Conservation (phyloP, 2,888 invertebrate species). For the Dinocampus coccinellae region DNA sequence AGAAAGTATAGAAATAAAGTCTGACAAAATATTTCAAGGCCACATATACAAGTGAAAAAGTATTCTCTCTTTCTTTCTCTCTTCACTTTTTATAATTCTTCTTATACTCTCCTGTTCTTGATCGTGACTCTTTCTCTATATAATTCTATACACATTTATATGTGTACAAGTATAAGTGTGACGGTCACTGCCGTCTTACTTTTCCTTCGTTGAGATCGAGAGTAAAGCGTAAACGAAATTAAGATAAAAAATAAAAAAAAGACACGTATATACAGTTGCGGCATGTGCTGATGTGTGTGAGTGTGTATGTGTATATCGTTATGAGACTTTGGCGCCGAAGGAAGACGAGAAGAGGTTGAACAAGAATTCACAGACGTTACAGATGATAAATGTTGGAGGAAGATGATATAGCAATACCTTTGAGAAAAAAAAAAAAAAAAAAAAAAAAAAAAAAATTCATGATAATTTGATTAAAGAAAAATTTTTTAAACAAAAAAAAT, state of each 20-base stretch:
- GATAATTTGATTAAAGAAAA: too few relatives aligned
- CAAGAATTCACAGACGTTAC: background rate
- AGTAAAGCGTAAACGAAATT: constrained; percentile 46
- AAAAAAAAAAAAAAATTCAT: constrained; percentile 1
- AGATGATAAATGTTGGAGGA: constrained; percentile 11
- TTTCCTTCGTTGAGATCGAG: constrained; percentile 56
- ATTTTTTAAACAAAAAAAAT: too few relatives aligned
- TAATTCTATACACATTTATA: background rate
- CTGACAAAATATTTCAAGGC: background rate
- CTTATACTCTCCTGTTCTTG: background rate
- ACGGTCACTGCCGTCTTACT: constrained; percentile 38
- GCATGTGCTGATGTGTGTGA: too few relatives aligned
- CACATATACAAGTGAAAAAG: background rate
- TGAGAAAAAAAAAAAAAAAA: background rate
- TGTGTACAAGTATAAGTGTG: constrained; percentile 8
- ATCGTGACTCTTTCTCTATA: background rate
- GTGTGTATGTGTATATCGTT: background rate
- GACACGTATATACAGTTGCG: background rate
- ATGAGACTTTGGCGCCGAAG: background rate
- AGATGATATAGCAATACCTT: background rate
- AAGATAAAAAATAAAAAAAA: background rate
- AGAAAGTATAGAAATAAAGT: background rate
- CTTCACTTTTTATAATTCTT: background rate
- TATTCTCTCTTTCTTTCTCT: background rate
- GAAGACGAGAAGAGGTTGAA: background rate